A percentile compares a stretch with the other conserved stretches of the same genome.
Conservation (phyloP, 2,113 vertebrate species). For the Leptobrachium leishanense region DNA sequence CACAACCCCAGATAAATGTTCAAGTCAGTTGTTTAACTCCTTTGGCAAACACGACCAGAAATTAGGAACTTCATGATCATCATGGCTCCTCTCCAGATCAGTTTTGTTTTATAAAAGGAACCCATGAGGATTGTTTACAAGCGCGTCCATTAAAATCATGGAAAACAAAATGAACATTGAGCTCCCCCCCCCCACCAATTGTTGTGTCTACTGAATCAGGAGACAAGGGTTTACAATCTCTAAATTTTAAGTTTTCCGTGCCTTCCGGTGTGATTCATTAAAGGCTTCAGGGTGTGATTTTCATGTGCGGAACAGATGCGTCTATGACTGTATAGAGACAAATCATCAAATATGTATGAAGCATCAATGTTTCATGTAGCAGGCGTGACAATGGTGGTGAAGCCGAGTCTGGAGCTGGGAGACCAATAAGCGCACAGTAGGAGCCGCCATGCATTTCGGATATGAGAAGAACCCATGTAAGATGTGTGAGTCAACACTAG, state of each 20-base stretch:
- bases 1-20: no score
- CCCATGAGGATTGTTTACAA: no score
- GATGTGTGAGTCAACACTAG: neutral
- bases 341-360: slow-evolving; percentile 37
- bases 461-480: neutral
- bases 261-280: slow-evolving; percentile 13
- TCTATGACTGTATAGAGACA: slow-evolving; percentile 9
- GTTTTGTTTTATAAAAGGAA: no score
- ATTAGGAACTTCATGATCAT: no score
- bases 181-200: neutral
- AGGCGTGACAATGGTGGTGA: neutral
- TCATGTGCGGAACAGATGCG: slow-evolving; percentile 19
- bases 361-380: slow-evolving; percentile 30
- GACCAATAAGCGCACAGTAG: neutral
- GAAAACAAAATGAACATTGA: neutral
- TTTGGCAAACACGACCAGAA: no score
- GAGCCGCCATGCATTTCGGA: neutral
- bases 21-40: no score
- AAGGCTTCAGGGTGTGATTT: slow-evolving; percentile 39
- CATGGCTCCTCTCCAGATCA: no score
- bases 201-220: neutral
- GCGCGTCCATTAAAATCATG: no score
- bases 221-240: slow-evolving; percentile 11
- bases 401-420: neutral
- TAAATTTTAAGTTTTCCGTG: slow-evolving; percentile 11